A percentile compares a stretch with the other conserved stretches of the same genome.
Conservation (phyloP, 2,113 vertebrate genomes). For the Syngnathoides biaculeatus region DNA sequence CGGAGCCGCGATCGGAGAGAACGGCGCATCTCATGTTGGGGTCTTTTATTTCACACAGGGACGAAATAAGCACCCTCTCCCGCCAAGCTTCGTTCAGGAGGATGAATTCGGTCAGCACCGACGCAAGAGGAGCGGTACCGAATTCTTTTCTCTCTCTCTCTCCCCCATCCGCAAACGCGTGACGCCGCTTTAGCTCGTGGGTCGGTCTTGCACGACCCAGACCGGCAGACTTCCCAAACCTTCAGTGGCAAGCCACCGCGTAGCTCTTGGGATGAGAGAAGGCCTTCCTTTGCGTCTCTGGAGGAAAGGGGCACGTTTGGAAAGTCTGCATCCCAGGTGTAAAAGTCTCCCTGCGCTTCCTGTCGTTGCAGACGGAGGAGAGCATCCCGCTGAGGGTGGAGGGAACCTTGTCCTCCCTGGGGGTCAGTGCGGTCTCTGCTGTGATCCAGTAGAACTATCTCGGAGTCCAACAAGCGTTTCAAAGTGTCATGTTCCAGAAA, state of each 20-base stretch:
- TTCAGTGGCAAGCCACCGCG: constrained; percentile 4
- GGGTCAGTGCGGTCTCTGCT: constrained; percentile 70
- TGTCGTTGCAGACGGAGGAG: constrained; percentile 72
- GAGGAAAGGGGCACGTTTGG: not conserved
- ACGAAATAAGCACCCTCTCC: constrained; percentile 84
- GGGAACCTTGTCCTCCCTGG: constrained; percentile 80
- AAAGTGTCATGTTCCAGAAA: not conserved
- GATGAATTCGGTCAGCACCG: constrained; percentile 77
- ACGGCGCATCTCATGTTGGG: not conserved
- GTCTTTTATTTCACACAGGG: constrained; percentile 58
- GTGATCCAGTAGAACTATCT: too few relatives aligned
- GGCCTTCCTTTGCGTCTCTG: not conserved
- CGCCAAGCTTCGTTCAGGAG: constrained; percentile 86
- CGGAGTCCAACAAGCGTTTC: not conserved
- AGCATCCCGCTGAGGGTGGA: constrained; percentile 77
- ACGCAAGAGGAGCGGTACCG: constrained; percentile 76
- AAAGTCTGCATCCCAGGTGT: not conserved
- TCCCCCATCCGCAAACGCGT: not conserved
- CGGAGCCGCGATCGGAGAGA: not conserved
- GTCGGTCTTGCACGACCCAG: constrained; percentile 2
- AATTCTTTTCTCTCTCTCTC: constrained; percentile 22
- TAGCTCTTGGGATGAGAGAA: constrained; percentile 1
- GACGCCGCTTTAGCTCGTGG: not conserved
- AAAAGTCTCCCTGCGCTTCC: not conserved
- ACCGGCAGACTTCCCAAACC: not conserved